phyloP scores from a whole-genome alignment of 2,888 invertebrate genomes.

The Lissocephala sabroskyi region DNA sequence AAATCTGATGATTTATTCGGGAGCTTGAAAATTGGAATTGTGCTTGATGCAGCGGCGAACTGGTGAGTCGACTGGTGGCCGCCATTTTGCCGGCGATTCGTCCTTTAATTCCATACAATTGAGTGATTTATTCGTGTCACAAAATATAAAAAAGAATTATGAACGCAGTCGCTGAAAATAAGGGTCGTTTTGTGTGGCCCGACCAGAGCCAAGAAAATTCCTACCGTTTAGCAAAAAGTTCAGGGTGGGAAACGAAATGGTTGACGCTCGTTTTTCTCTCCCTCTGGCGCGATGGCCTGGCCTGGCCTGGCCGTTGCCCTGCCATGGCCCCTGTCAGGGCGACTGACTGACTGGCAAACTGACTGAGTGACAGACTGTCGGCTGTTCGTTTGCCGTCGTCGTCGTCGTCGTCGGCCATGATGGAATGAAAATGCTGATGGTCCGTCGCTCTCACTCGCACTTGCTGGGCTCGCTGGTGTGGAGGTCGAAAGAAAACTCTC shows the following conservation, averaged over 20 bases:
- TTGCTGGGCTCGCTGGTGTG: constrained; percentile 13
- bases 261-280: constrained; percentile 18
- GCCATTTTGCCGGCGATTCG: constrained; percentile 55
- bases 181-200: constrained; percentile 64
- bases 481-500: constrained; percentile 32
- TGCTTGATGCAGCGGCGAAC: constrained; percentile 43
- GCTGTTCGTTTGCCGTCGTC: constrained; percentile 18
- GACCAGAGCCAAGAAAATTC: constrained; percentile 3
- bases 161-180: constrained; percentile 50
- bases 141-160: constrained; percentile 69
- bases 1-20: constrained; percentile 72
- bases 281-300: constrained; percentile 27
- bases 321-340: constrained; percentile 7
- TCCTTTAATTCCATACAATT: constrained; percentile 68
- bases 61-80: constrained; percentile 17
- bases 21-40: constrained; percentile 68
- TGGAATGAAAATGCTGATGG: constrained; percentile 41
- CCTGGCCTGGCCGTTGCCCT: constrained; percentile 13
- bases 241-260: constrained; percentile 37
- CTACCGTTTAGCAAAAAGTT: constrained; percentile 10
- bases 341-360: constrained; percentile 23
- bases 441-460: constrained; percentile 1
- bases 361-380: constrained; percentile 44
- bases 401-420: constrained; percentile 49
- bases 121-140: constrained; percentile 72